Evolutionary conservation across 2,888 invertebrate genomes (phyloP).

Genomic region (Pollenia angustigena): DNA sequence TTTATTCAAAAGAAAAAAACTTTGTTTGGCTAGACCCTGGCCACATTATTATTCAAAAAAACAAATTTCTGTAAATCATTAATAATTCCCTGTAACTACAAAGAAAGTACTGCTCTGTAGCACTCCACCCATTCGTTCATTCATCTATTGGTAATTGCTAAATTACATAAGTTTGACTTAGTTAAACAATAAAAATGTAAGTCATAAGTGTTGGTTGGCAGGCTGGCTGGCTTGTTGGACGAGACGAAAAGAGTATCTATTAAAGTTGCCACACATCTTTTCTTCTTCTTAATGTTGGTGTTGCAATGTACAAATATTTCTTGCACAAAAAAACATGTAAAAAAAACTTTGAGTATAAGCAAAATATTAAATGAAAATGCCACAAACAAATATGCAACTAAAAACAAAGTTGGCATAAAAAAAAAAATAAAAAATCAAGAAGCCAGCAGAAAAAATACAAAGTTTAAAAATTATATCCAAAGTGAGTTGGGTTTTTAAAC

Average conservation of each 20-base stretch:
- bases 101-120: background rate
- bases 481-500: constrained; percentile 45
- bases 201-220: constrained; percentile 37
- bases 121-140: constrained; percentile 42
- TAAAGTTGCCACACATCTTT: constrained; percentile 61
- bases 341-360: constrained; percentile 14
- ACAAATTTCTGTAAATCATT: constrained; percentile 31
- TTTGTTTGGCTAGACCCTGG: background rate
- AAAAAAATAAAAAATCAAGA: background rate
- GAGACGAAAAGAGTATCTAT: constrained; percentile 10
- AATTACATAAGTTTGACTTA: constrained; percentile 42
- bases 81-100: constrained; percentile 9
- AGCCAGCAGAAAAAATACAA: background rate
- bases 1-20: background rate
- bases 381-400: constrained; percentile 45
- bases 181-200: constrained; percentile 49
- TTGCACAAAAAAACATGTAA: constrained; percentile 19
- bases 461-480: constrained; percentile 45
- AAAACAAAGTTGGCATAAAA: constrained; percentile 23
- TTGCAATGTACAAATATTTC: constrained; percentile 43
- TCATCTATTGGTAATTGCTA: constrained; percentile 16
- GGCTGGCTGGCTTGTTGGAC: background rate
- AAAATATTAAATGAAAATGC: constrained; percentile 58
- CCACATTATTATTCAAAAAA: background rate
- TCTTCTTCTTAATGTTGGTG: constrained; percentile 37